A percentile compares a stretch with the other conserved stretches of the same genome.
Conservation (phyloP, 1,140 invertebrate genomes). For the Bombus polaris region DNA sequence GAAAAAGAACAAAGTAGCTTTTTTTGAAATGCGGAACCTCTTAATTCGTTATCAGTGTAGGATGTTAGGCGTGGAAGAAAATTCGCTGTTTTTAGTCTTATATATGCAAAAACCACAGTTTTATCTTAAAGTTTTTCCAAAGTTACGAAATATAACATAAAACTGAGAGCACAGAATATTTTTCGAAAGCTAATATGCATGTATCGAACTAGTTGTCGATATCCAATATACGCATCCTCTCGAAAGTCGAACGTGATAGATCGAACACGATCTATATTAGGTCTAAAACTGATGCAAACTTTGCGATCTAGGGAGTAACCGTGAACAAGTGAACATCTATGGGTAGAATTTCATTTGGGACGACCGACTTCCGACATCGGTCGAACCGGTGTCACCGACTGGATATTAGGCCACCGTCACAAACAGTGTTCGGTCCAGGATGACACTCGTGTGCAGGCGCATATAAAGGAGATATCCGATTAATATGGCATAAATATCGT, state of each 20-base stretch:
- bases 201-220: not conserved
- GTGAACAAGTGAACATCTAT: slow-evolving; percentile 4
- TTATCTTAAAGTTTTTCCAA: too few relatives aligned
- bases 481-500: slow-evolving; percentile 72
- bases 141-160: too few relatives aligned
- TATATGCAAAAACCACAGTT: too few relatives aligned
- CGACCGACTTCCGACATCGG: slow-evolving; percentile 49
- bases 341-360: slow-evolving; percentile 59
- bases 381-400: slow-evolving; percentile 16
- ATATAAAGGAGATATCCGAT: slow-evolving; percentile 66
- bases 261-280: slow-evolving; percentile 1
- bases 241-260: not conserved
- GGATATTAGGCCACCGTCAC: slow-evolving; percentile 61
- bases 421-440: slow-evolving; percentile 12
- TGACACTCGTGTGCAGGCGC: slow-evolving; percentile 42
- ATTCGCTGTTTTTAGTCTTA: too few relatives aligned
- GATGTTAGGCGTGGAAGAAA: too few relatives aligned
- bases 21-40: not conserved
- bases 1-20: not conserved
- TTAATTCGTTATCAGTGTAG: too few relatives aligned
- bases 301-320: not conserved
- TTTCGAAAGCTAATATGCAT: not conserved
- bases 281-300: not conserved
- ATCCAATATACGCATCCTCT: not conserved
- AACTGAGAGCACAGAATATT: too few relatives aligned